Percentiles rank a stretch among this genome's conserved stretches.
Conservation (phyloP, 2,797 vertebrate species). For the Tauraco hartlaubi region DNA sequence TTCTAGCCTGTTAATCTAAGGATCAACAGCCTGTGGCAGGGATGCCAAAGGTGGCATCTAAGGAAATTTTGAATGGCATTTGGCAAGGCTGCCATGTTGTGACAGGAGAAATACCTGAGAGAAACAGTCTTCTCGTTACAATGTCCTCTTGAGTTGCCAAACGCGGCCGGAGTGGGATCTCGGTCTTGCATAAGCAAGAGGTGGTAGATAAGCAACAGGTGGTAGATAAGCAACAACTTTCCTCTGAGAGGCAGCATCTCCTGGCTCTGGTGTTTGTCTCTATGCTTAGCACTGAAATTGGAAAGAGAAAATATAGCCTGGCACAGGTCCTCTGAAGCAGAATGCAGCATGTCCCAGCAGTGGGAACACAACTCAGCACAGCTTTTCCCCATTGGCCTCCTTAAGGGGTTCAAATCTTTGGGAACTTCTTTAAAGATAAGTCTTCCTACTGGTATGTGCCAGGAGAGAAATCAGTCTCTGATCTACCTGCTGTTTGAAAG, state of each 20-base stretch:
- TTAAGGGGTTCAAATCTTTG: slow-evolving; percentile 1
- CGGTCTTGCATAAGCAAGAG: background rate
- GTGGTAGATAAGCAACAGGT: background rate
- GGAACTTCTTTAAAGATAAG: background rate
- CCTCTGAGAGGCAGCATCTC: background rate
- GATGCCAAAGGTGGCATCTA: background rate
- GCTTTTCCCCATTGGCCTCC: background rate
- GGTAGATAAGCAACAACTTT: background rate
- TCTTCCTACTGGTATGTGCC: background rate
- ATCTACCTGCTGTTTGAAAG: background rate
- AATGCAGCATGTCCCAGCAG: background rate
- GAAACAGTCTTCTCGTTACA: background rate
- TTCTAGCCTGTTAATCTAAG: background rate
- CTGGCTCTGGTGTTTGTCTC: background rate
- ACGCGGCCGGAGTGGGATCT: background rate
- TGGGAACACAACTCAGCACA: background rate
- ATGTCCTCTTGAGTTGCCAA: background rate
- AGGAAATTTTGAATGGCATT: background rate
- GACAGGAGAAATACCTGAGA: background rate
- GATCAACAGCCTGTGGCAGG: background rate
- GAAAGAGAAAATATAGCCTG: background rate
- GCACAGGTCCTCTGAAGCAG: background rate
- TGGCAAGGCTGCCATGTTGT: background rate
- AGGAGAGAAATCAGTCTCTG: slow-evolving; percentile 3
- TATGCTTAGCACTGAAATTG: background rate